Percentiles rank a stretch among this genome's conserved stretches.
Conservation (phyloP, 2,888 invertebrate genomes). For the Torymus auratus region DNA sequence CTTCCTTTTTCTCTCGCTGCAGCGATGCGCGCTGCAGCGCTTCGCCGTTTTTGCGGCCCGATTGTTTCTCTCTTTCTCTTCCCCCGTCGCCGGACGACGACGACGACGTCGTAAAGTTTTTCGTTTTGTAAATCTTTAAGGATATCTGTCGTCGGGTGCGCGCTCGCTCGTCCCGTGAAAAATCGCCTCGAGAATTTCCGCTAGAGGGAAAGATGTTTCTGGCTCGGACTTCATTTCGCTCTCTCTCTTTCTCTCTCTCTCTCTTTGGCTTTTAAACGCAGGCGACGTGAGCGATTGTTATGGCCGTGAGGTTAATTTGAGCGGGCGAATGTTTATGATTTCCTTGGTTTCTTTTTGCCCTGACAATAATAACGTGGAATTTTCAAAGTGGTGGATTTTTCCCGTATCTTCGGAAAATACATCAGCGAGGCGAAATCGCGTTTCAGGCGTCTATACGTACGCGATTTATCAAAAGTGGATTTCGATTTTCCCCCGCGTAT, state of each 20-base stretch:
- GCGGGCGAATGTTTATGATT: conserved; percentile 23
- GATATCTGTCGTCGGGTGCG: too few relatives aligned
- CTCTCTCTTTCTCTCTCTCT: not conserved
- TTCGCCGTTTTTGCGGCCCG: not conserved
- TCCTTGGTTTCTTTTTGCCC: not conserved
- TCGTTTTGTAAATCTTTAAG: conserved; percentile 39
- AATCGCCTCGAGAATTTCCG: not conserved
- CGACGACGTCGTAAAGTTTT: not conserved
- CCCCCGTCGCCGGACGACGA: not conserved
- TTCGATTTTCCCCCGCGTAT: too few relatives aligned
- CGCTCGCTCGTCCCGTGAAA: not conserved
- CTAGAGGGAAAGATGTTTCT: too few relatives aligned
- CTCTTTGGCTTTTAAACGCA: not conserved
- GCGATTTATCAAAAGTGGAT: too few relatives aligned
- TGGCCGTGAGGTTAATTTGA: conserved; percentile 4
- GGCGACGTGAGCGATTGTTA: not conserved
- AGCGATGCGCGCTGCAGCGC: not conserved
- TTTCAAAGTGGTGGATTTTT: too few relatives aligned
- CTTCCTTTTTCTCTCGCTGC: not conserved
- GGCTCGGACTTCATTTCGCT: too few relatives aligned
- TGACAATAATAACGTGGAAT: too few relatives aligned
- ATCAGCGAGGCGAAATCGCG: too few relatives aligned
- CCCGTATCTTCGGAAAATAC: too few relatives aligned
- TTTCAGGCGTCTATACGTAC: too few relatives aligned
- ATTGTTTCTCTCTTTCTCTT: conserved; percentile 2